Percentiles rank a stretch among this genome's conserved stretches.
Conservation (phyloP, 2,888 invertebrate species). For the Phytoseiulus persimilis region DNA sequence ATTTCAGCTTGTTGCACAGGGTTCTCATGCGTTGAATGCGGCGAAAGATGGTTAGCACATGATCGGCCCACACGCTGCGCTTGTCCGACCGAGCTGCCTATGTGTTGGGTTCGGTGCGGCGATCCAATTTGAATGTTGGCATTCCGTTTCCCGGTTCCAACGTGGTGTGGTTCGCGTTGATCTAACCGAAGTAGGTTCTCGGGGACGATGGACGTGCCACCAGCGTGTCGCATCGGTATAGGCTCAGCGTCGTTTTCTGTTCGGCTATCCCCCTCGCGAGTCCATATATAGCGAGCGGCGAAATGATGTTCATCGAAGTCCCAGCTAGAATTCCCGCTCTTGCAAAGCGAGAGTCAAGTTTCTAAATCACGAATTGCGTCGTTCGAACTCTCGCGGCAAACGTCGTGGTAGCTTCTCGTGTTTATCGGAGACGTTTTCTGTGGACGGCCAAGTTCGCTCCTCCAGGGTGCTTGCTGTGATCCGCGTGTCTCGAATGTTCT, state of each 20-base stretch:
- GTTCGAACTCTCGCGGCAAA: neutral
- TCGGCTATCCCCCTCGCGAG: neutral
- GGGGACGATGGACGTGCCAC: neutral
- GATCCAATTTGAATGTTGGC: neutral
- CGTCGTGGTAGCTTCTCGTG: neutral
- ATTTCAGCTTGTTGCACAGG: neutral
- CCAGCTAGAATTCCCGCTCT: neutral
- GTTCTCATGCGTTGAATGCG: neutral
- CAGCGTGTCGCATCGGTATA: neutral
- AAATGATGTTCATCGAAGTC: neutral
- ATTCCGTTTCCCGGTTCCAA: neutral
- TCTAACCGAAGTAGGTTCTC: neutral
- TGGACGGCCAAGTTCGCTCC: neutral
- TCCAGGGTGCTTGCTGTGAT: neutral
- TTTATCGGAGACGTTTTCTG: neutral
- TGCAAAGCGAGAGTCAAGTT: neutral
- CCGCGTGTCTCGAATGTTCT: neutral
- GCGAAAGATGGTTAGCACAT: neutral
- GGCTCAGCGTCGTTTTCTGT: neutral
- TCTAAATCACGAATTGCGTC: neutral
- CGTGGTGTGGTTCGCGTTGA: neutral
- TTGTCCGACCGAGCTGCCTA: neutral
- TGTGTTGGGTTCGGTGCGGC: neutral
- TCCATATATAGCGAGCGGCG: neutral
- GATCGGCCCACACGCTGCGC: constrained; percentile 5